A percentile compares a stretch with the other conserved stretches of the same genome.
Evolutionary conservation across 1,140 invertebrate species (phyloP).

Genomic region (Bombyx mori): ASM3026992v2 NC_085111.1:13860001-13860500

Average conservation of each 20-base stretch:
- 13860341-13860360: background rate
- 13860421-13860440: constrained; percentile 24
- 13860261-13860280: background rate
- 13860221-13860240: too few relatives aligned
- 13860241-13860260: background rate
- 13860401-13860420: constrained; percentile 26
- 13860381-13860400: constrained; percentile 40
- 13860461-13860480: constrained; percentile 45
- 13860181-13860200: too few relatives aligned
- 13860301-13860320: constrained; percentile 1
- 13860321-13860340: background rate
- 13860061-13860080: too few relatives aligned
- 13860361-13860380: background rate
- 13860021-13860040: too few relatives aligned
- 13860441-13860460: constrained; percentile 28
- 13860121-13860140: too few relatives aligned
- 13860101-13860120: too few relatives aligned
- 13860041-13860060: too few relatives aligned
- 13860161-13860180: too few relatives aligned
- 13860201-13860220: too few relatives aligned
- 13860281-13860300: background rate
- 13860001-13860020: too few relatives aligned
- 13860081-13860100: too few relatives aligned
- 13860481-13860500: constrained; percentile 48
- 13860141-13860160: too few relatives aligned